These are phyloP conservation scores for Ornithorhynchus anatinus DNA, from an alignment of 2,113 vertebrate species.

Conservation along the genomic window DNA sequence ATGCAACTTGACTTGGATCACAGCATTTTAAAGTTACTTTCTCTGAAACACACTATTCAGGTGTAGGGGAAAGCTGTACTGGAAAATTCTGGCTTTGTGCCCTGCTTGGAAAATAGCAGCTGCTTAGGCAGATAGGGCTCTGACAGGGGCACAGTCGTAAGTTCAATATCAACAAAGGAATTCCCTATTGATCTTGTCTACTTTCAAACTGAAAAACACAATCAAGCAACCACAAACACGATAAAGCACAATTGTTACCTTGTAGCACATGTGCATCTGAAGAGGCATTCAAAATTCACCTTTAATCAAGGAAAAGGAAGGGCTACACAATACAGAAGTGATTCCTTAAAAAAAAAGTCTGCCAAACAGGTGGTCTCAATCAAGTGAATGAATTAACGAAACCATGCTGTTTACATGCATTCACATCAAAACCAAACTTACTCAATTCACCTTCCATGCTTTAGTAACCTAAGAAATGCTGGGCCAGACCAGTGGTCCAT, in stretches of 20 bases:
- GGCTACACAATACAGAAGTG: too few species aligned
- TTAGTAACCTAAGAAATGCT: too few species aligned
- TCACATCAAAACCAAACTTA: too few species aligned
- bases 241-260: slow-evolving; percentile 44
- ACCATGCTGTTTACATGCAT: too few species aligned
- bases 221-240: slow-evolving; percentile 50
- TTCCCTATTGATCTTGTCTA: slow-evolving; percentile 32
- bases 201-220: slow-evolving; percentile 51
- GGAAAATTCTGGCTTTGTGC: neutral
- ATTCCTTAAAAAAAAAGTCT: too few species aligned
- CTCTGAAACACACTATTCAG: neutral
- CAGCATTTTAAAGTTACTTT: slow-evolving; percentile 13
- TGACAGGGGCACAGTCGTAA: slow-evolving; percentile 51
- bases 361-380: too few species aligned
- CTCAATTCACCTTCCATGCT: too few species aligned
- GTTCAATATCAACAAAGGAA: slow-evolving; percentile 39
- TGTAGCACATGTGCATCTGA: slow-evolving; percentile 19
- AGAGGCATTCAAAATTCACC: slow-evolving; percentile 60
- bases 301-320: slow-evolving; percentile 23
- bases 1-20: too few species aligned
- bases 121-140: slow-evolving; percentile 32
- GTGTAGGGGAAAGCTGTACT: neutral
- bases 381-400: too few species aligned
- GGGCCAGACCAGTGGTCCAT: too few species aligned
- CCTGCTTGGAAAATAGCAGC: slow-evolving; percentile 18